Base-by-base conservation (phyloP, 1,140 invertebrate species). In the Caerostris darwini region DNA sequence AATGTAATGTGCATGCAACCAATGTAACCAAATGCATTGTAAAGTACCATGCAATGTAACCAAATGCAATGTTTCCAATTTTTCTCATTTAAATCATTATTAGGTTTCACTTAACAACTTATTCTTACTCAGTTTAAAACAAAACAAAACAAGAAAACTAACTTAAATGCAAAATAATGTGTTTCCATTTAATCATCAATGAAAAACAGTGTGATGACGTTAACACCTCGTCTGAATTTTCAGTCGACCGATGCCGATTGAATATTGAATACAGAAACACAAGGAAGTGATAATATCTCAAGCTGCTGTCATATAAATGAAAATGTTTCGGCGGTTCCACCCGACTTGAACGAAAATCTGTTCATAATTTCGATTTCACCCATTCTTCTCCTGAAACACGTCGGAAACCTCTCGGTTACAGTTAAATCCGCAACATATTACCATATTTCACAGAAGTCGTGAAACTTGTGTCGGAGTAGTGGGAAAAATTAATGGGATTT, bases 341-440 rank as follows among this genome's bases (percentile, higher is more conserved):
- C 71, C 71, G 71, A 50, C 34, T 77, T 50, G 71, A 50, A 8
- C 10, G 34, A 34, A 77, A 77, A 77, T 77, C 34, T 77, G 71
- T 77, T 77, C 19, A 77, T 77, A 77, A 77, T 77, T 77, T 77
- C 71, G 34, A 50, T 77, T 77, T 77, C 71, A 77, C 71, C 53
- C 14, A 34, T 50, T 50, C 12, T 77, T 77, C 71, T 12, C 34
- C 0, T 8, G 71, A 77, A 77, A 67, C 17, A n/a, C 5, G 61
- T 14, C 61, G 14, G 61, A 67, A 77, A 77, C 34, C 19, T 53
- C 3, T 2, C 71, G 10, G 71, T 77, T 77, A 77, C 71, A 3
- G 71, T 50, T 53, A 14, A 77, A 10, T 77, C 71, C 3, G 71
- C 71, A 77, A 77, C 19, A 50, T 7, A 77, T 77, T 77, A 77